Conservation (phyloP, 2,113 vertebrate genomes). For the Nettapus auritus region DNA sequence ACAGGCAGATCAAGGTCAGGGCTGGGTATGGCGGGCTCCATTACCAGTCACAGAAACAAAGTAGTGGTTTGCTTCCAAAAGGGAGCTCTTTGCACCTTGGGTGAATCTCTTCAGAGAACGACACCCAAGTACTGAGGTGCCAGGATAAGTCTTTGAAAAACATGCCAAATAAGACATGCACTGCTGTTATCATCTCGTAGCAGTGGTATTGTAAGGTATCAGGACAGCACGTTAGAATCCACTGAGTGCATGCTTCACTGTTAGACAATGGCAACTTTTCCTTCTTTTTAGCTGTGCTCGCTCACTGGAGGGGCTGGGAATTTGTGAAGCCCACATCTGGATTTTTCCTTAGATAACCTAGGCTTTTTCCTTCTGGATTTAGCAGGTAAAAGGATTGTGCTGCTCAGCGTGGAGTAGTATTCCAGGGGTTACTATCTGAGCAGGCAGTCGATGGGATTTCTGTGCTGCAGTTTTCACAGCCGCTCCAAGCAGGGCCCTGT, state of each 20-base stretch:
- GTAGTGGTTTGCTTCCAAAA: neutral
- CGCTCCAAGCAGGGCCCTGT: constrained; percentile 32
- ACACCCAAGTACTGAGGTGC: neutral
- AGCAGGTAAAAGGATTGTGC: neutral
- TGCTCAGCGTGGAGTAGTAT: neutral
- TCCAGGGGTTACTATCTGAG: neutral
- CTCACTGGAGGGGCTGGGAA: accelerated
- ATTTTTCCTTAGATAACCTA: neutral
- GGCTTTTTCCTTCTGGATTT: neutral
- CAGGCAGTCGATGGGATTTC: neutral
- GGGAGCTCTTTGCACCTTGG: neutral
- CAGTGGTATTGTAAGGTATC: neutral
- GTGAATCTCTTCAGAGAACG: neutral
- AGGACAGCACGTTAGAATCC: neutral
- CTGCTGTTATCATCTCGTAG: neutral
- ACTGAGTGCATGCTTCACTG: neutral
- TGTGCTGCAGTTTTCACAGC: constrained; percentile 33
- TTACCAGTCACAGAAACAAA: neutral
- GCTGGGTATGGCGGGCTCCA: neutral
- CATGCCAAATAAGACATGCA: accelerated
- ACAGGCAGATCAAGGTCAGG: constrained; percentile 23
- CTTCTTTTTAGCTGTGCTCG: neutral
- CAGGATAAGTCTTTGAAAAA: neutral
- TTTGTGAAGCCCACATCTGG: neutral
- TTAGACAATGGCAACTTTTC: neutral